Percentiles rank a stretch among this genome's conserved stretches.
These are phyloP conservation scores for Xyrauchen texanus DNA, from an alignment of 2,113 vertebrate species.

Conservation along the genomic window DNA sequence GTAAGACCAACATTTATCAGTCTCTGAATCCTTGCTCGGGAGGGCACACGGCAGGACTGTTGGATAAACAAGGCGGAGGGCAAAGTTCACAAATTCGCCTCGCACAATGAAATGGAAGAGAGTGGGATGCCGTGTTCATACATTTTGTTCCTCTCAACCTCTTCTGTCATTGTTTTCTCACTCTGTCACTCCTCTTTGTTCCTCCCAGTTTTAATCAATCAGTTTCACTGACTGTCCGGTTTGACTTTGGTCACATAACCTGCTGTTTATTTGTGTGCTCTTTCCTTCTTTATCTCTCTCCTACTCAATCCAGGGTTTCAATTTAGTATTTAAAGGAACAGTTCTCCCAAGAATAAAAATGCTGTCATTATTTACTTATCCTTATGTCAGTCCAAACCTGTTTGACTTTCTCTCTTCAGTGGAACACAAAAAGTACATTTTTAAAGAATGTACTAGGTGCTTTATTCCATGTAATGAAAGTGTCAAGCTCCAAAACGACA, in stretches of 20 bases:
- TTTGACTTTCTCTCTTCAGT: no score
- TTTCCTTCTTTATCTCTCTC: no score
- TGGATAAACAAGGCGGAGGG: slow-evolving; percentile 19
- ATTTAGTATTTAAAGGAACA: no score
- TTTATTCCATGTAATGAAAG: no score
- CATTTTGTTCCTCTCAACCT: slow-evolving; percentile 4
- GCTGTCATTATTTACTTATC: no score
- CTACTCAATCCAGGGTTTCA: no score
- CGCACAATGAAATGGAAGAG: not conserved
- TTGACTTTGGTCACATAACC: not conserved
- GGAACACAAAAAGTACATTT: no score
- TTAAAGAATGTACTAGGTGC: no score
- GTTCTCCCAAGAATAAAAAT: no score
- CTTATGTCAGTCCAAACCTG: no score
- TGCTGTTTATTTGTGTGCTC: not conserved
- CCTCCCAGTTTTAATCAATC: slow-evolving; percentile 12
- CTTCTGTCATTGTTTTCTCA: slow-evolving; percentile 4
- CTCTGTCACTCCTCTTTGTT: slow-evolving; percentile 5
- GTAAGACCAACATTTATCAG: slow-evolving; percentile 44
- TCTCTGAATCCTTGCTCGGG: slow-evolving; percentile 22
- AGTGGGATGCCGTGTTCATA: slow-evolving; percentile 5
- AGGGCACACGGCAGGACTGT: slow-evolving; percentile 10
- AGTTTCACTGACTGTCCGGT: not conserved
- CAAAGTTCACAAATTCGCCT: slow-evolving; percentile 12
- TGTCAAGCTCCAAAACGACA: no score